These are phyloP conservation scores for Galerucella pusilla DNA, from an alignment of 2,888 invertebrate genomes.

Conservation along the genomic window DNA sequence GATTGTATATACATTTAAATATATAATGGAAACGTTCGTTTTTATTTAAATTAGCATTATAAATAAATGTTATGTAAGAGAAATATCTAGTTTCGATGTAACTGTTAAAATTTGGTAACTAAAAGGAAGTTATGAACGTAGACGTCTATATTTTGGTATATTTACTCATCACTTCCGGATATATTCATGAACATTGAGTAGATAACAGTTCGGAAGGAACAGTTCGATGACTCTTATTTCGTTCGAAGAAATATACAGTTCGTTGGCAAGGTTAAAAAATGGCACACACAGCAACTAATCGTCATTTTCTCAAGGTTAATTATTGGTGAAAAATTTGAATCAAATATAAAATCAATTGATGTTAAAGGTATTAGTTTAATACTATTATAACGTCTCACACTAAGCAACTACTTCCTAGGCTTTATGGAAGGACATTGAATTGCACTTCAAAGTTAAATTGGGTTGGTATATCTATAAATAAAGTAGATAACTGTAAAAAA, in stretches of 20 bases:
- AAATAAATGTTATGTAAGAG: neutral
- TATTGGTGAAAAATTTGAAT: too few relatives aligned
- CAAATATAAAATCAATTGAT: too few relatives aligned
- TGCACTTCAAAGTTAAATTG: too few relatives aligned
- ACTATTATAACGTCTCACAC: too few relatives aligned
- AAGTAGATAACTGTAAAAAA: too few relatives aligned
- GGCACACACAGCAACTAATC: neutral
- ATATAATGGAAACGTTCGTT: neutral
- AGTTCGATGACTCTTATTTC: neutral
- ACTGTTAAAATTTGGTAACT: neutral
- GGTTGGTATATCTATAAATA: too few relatives aligned
- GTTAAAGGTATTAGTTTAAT: too few relatives aligned
- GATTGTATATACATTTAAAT: neutral
- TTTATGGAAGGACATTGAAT: too few relatives aligned
- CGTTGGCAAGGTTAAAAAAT: neutral
- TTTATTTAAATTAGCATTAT: neutral
- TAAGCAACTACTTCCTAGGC: too few relatives aligned
- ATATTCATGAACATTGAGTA: neutral
- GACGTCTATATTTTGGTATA: neutral
- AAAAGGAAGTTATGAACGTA: neutral
- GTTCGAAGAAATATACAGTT: neutral
- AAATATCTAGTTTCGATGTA: neutral
- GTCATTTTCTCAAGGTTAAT: too few relatives aligned
- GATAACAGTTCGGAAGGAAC: neutral
- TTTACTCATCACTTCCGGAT: constrained; percentile 1